A percentile compares a stretch with the other conserved stretches of the same genome.
Conservation (phyloP, 2,113 vertebrate species). For the Podarcis muralis region DNA sequence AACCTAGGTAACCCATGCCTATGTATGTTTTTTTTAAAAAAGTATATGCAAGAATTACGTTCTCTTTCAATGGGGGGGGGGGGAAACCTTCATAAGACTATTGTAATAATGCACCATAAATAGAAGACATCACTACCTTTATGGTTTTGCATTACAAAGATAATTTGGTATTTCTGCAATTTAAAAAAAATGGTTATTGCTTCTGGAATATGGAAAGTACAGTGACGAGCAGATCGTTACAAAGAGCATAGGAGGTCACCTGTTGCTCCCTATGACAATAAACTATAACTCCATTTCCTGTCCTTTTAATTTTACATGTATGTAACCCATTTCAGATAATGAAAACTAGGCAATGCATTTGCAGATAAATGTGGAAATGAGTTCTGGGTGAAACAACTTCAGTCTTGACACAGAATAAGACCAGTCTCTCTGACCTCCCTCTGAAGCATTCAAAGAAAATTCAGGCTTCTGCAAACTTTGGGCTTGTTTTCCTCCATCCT, state of each 20-base stretch:
- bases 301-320: neutral
- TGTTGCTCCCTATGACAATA: neutral
- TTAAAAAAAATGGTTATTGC: neutral
- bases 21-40: constrained; percentile 9
- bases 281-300: neutral
- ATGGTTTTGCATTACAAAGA: constrained; percentile 29
- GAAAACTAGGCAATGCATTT: neutral
- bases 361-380: neutral
- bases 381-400: neutral
- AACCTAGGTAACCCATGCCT: constrained; percentile 36
- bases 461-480: neutral
- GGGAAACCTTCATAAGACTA: constrained; percentile 18
- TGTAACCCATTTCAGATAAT: no score
- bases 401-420: neutral
- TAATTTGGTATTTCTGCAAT: neutral
- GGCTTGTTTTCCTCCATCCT: neutral
- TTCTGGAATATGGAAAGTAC: neutral
- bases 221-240: constrained; percentile 1
- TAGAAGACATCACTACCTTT: neutral
- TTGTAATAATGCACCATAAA: constrained; percentile 37
- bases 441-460: neutral
- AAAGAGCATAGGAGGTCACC: neutral
- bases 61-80: neutral
- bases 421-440: neutral
- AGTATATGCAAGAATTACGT: neutral